Conservation (phyloP, 2,797 vertebrate species). For the Paramormyrops hopkinsi region DNA sequence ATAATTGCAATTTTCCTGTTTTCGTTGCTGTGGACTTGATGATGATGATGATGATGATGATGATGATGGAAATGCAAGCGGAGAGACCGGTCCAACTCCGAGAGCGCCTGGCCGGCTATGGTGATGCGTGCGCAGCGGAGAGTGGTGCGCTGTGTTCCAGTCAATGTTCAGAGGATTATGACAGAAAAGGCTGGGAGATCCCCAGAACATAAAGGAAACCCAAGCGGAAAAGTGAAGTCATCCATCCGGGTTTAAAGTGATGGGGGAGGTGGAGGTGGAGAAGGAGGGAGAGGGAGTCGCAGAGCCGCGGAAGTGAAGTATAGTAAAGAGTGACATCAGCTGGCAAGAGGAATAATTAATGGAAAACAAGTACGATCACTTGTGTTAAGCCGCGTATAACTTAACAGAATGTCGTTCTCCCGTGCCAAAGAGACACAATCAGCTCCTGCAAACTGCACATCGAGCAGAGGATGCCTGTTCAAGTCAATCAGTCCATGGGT, state of each 20-base stretch:
- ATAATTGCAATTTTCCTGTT: slow-evolving; percentile 3
- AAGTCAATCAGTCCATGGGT: not conserved
- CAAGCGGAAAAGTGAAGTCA: slow-evolving; percentile 92
- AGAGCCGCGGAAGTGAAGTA: slow-evolving; percentile 25
- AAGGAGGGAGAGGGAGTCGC: slow-evolving; percentile 23
- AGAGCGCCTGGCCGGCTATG: not conserved
- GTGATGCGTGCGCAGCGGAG: slow-evolving; percentile 14
- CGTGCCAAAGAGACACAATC: not conserved
- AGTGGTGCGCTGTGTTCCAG: slow-evolving; percentile 45
- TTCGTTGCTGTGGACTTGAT: slow-evolving; percentile 11
- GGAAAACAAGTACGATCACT: not conserved
- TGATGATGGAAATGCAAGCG: not conserved
- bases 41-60: not conserved
- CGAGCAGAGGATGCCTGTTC: not conserved
- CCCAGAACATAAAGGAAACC: slow-evolving; percentile 93
- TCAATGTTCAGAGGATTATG: slow-evolving; percentile 63
- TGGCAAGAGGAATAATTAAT: slow-evolving; percentile 43
- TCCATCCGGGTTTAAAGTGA: slow-evolving; percentile 76
- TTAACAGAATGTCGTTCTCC: not conserved
- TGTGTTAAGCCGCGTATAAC: not conserved
- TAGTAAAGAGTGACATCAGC: slow-evolving; percentile 57
- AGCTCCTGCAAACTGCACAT: not conserved
- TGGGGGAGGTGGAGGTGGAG: slow-evolving; percentile 3
- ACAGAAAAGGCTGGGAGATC: slow-evolving; percentile 71
- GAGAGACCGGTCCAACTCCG: not conserved